Evolutionary conservation across 2,888 invertebrate species (phyloP).

Genomic region (Cheilosia vulpina): DNA sequence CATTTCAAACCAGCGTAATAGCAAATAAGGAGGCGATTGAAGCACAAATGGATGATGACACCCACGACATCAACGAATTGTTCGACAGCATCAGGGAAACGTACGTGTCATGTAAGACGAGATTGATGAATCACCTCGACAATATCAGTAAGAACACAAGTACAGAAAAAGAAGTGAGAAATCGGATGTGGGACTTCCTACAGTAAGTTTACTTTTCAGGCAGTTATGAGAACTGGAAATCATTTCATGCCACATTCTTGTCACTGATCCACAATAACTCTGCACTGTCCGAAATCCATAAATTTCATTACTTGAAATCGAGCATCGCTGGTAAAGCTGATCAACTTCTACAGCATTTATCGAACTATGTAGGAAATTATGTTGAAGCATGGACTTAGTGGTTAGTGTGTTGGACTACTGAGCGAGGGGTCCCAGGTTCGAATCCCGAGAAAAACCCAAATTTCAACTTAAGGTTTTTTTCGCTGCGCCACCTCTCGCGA

Average conservation of each 20-base stretch:
- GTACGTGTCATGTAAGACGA: not conserved
- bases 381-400: constrained; percentile 5
- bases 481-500: too few species aligned
- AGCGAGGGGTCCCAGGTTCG: too few species aligned
- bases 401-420: too few species aligned
- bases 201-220: not conserved
- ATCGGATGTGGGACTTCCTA: not conserved
- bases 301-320: constrained; percentile 12
- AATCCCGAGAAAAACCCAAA: too few species aligned
- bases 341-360: constrained; percentile 2
- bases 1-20: not conserved
- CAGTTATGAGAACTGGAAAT: too few species aligned
- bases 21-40: not conserved
- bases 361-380: constrained; percentile 3
- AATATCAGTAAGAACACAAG: not conserved
- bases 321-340: constrained; percentile 3
- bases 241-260: not conserved
- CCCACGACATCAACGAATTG: not conserved
- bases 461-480: too few species aligned
- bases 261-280: not conserved
- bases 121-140: not conserved
- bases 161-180: not conserved
- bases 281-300: not conserved
- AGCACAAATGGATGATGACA: not conserved
- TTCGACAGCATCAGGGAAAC: not conserved